A percentile compares a stretch with the other conserved stretches of the same genome.
These are phyloP conservation scores for Parazoanthus swiftii DNA, from an alignment of 92 coral and sea anemone genomes.

Conservation along the genomic window DNA sequence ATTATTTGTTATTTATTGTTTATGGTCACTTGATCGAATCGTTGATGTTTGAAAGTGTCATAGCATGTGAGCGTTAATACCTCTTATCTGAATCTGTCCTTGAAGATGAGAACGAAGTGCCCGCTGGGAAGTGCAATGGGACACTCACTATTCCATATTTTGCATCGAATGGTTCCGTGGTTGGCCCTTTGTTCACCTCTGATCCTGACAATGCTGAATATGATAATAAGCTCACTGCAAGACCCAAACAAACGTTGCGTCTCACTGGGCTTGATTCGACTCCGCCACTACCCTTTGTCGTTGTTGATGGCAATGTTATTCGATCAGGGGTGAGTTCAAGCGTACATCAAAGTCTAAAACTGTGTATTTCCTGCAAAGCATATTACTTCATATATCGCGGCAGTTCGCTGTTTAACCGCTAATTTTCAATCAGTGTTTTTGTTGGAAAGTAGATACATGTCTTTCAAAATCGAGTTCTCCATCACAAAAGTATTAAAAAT, in stretches of 20 bases:
- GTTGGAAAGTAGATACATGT: no score
- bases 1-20: no score
- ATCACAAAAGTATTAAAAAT: no score
- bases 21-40: not conserved
- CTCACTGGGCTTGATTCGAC: not conserved
- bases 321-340: slow-evolving; percentile 48
- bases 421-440: no score
- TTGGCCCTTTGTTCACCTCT: slow-evolving; percentile 53
- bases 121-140: slow-evolving; percentile 61
- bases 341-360: no score
- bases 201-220: slow-evolving; percentile 87
- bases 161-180: slow-evolving; percentile 75
- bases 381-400: no score
- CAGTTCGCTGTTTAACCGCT: no score
- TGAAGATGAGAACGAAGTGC: slow-evolving; percentile 84
- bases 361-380: no score
- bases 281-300: slow-evolving; percentile 38
- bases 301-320: slow-evolving; percentile 50
- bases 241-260: slow-evolving; percentile 12
- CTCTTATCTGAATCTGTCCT: slow-evolving; percentile 1
- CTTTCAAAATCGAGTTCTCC: no score
- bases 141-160: slow-evolving; percentile 51
- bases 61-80: not conserved
- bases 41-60: not conserved
- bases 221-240: not conserved